phyloP scores from a whole-genome alignment of 2,888 invertebrate genomes.

The Acleris emargana region DNA sequence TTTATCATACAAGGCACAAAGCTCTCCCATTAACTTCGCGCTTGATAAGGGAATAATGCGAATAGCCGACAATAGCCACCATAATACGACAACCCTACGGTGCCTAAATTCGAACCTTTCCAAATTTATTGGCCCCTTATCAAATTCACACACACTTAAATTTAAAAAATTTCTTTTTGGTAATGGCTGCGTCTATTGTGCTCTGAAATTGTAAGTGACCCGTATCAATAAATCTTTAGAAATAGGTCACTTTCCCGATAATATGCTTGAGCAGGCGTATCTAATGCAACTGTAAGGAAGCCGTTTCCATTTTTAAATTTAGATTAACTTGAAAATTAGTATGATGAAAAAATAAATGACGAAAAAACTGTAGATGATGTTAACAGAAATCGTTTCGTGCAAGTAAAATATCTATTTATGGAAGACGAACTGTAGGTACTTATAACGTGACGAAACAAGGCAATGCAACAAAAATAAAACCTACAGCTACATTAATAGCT shows the following conservation, averaged over 20 bases:
- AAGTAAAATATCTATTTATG: no score
- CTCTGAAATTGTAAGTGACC: neutral
- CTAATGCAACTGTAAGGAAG: no score
- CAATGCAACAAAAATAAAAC: neutral
- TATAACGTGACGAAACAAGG: neutral
- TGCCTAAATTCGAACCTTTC: conserved; percentile 55
- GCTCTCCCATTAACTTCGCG: conserved; percentile 81
- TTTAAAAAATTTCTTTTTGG: conserved; percentile 47
- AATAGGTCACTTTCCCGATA: neutral
- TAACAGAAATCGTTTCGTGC: no score
- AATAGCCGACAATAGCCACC: conserved; percentile 72
- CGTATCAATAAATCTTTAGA: conserved; percentile 1
- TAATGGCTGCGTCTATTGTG: conserved; percentile 8
- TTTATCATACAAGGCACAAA: conserved; percentile 81
- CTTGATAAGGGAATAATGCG: conserved; percentile 81
- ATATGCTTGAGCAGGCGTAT: no score
- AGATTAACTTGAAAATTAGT: no score
- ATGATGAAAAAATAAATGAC: no score
- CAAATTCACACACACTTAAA: conserved; percentile 64
- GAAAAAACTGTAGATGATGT: no score
- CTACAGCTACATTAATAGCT: neutral
- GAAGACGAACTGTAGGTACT: neutral
- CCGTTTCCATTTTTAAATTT: no score
- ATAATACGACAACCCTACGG: conserved; percentile 69
- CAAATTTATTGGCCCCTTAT: conserved; percentile 74